phyloP scores from a whole-genome alignment of 2,113 vertebrate species.

The Salvelinus alpinus region DNA sequence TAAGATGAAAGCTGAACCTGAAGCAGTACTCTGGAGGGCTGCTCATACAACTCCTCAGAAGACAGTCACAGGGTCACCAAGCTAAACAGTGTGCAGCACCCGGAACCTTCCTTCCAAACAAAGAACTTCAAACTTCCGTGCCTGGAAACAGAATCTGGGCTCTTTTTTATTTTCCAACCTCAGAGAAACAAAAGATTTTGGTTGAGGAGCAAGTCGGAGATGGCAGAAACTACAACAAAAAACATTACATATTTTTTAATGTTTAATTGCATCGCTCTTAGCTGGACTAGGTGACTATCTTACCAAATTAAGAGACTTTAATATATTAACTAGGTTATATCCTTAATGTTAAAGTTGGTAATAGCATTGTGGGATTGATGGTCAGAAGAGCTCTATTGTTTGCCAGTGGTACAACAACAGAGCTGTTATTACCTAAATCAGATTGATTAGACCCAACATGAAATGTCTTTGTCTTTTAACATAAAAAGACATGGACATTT shows the following conservation, averaged over 20 bases:
- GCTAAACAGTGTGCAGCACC: conserved; percentile 67
- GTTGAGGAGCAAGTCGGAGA: conserved; percentile 54
- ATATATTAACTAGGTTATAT: no score
- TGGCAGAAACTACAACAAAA: conserved; percentile 37
- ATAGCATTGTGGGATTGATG: no score
- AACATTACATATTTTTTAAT: conserved; percentile 48
- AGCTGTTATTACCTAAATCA: background rate
- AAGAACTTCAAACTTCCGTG: conserved; percentile 70
- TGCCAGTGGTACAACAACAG: conserved; percentile 9
- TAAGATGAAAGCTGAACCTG: conserved; percentile 77
- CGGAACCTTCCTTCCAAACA: conserved; percentile 69
- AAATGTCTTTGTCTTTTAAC: background rate
- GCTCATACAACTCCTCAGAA: conserved; percentile 71
- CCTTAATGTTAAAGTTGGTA: no score
- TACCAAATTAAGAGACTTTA: conserved; percentile 24
- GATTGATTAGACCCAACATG: background rate
- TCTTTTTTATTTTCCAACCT: conserved; percentile 52
- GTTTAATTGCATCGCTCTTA: conserved; percentile 64
- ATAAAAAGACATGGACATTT: no score
- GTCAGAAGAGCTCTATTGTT: conserved; percentile 12
- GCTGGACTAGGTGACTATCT: conserved; percentile 36
- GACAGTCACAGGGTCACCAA: conserved; percentile 74
- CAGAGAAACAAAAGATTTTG: conserved; percentile 65
- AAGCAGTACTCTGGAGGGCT: conserved; percentile 65
- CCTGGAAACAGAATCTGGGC: conserved; percentile 58